Base-by-base conservation (phyloP, 2,888 invertebrate species). In the Dione vanillae region DNA sequence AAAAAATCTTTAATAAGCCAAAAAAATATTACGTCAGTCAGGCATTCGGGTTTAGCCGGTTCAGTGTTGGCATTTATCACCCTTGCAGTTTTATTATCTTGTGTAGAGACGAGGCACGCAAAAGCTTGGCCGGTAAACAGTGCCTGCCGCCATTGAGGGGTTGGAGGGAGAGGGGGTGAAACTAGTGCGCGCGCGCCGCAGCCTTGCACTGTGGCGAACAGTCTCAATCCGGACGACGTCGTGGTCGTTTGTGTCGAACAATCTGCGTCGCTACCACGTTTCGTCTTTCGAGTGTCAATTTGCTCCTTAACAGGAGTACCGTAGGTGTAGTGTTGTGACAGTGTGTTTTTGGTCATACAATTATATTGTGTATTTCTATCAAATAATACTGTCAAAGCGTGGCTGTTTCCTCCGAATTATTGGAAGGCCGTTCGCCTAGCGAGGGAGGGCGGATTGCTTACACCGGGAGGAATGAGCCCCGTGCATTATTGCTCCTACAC, bases 391-490 rank as follows among this genome's bases (percentile, higher is more conserved):
- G 79, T 85, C 85, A 77, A 85, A 86, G 87, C 84, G 87, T 85
- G 86, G 87, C 86, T 79, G 83, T 84, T 87, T 89, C 84, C 85
- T 79, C 85, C 85, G 88, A 89, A 86, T 89, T 86, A 82, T 82
- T 85, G 88, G 88, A 88, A 90, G 89, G 91, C 89, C 90, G 88
- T 90, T 90, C 91, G 90, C 90, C 88, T 89, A 83, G 89, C 89
- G 89, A 91, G 90, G 90, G 88, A 91, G 87, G 91, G 91, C 91
- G 90, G 82, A 86, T 82, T 83, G 84, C 85, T 85, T 85, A 82
- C 80, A 88, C 87, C 90, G 92, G 93, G 92, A 93, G 92, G 92
- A 92, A 93, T 93, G 93, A 92, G 92, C 92, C 92, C 92, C 89
- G 91, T 85, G 86, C 85, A 91, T 85, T 86, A 91, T 86, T 85